Percentiles rank a stretch among this genome's conserved stretches.
Conservation (phyloP, 35 echinoderm and acorn worm genomes). For the Holothuria glaberrima region DNA sequence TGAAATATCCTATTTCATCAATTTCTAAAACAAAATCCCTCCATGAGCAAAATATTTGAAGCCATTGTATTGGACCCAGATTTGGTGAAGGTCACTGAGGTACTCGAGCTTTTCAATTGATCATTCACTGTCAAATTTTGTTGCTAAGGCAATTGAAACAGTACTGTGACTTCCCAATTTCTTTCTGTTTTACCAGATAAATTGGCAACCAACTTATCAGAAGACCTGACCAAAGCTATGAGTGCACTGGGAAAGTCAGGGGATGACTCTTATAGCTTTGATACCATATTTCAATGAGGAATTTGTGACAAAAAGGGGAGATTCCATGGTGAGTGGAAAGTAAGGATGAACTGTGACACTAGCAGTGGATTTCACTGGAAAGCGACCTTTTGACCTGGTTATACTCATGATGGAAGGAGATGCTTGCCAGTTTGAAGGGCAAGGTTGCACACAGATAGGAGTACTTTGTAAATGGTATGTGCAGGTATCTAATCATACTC, state of each 20-base stretch:
- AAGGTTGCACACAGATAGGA: no score
- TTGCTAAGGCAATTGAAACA: not conserved
- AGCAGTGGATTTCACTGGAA: no score
- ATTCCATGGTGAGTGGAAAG: no score
- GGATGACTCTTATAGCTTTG: conserved; percentile 13
- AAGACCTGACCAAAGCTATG: conserved; percentile 85
- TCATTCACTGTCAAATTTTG: not conserved
- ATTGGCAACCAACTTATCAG: conserved; percentile 79
- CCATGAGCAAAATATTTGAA: not conserved
- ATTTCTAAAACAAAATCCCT: not conserved
- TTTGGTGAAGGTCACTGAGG: not conserved
- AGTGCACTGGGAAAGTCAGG: conserved; percentile 50
- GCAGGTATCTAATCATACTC: no score
- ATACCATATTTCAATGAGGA: no score
- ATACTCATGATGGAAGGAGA: no score
- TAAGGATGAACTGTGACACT: no score
- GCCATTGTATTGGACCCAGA: not conserved
- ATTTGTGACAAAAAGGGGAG: no score
- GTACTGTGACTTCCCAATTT: not conserved
- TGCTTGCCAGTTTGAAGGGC: no score
- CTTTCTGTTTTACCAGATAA: conserved; percentile 70
- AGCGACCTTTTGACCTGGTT: no score
- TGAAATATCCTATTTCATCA: not conserved
- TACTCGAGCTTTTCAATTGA: not conserved
- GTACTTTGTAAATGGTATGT: no score